Conservation (phyloP, 2,888 invertebrate species). For the Hirtodrosophila trivittata region DNA sequence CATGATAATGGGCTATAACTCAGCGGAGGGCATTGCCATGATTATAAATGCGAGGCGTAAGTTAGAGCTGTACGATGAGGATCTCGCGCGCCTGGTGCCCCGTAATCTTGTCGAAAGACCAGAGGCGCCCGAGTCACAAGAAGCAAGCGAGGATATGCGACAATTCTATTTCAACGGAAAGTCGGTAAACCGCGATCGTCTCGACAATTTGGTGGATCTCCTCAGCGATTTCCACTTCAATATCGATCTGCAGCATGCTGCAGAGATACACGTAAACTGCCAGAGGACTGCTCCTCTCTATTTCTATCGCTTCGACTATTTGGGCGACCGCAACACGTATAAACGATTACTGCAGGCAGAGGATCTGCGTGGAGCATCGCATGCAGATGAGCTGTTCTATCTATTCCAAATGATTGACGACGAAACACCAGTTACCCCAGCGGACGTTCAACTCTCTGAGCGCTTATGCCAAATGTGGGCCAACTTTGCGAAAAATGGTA, state of each 20-base stretch:
- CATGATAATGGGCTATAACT: constrained; percentile 85
- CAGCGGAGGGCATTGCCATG: constrained; percentile 85
- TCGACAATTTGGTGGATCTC: constrained; percentile 84
- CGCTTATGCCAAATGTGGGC: constrained; percentile 86
- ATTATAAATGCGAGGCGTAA: constrained; percentile 67
- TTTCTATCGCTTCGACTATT: constrained; percentile 86
- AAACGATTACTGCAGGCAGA: constrained; percentile 84
- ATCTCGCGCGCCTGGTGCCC: constrained; percentile 79
- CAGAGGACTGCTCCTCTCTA: constrained; percentile 84
- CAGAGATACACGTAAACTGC: constrained; percentile 69
- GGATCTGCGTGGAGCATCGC: constrained; percentile 85
- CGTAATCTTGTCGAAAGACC: constrained; percentile 67
- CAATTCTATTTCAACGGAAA: constrained; percentile 84
- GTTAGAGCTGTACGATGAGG: constrained; percentile 67
- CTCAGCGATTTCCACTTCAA: constrained; percentile 84
- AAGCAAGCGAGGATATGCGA: constrained; percentile 69
- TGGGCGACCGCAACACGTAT: constrained; percentile 85
- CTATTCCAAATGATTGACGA: constrained; percentile 84
- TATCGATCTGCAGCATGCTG: constrained; percentile 71
- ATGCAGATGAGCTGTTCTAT: constrained; percentile 87
- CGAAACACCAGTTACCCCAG: constrained; percentile 38
- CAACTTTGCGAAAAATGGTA: constrained; percentile 86
- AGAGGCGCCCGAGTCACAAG: constrained; percentile 49
- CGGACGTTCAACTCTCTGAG: constrained; percentile 81
- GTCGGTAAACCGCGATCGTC: constrained; percentile 78